Evolutionary conservation across 2,113 vertebrate genomes (phyloP).

Genomic region (Calyptomena viridis): DNA sequence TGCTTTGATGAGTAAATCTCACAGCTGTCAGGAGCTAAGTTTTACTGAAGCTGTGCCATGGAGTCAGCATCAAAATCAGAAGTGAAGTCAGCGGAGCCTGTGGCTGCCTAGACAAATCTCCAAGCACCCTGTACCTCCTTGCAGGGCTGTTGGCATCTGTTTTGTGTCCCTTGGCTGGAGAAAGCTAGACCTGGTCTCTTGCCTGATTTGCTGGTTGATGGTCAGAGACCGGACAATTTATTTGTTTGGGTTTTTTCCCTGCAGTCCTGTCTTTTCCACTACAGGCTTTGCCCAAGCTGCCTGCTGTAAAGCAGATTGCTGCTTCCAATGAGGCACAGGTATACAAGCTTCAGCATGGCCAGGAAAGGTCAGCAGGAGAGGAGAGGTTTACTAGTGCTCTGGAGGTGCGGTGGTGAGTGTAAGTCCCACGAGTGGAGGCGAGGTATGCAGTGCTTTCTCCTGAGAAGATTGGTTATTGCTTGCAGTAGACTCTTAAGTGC

Average conservation of each 20-base stretch:
- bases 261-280: not conserved
- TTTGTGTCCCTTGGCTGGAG: not conserved
- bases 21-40: not conserved
- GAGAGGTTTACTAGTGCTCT: not conserved
- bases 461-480: not conserved
- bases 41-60: not conserved
- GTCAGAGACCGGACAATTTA: not conserved
- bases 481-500: not conserved
- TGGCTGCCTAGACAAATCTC: not conserved
- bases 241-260: not conserved
- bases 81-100: not conserved
- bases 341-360: not conserved
- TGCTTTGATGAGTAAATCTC: not conserved
- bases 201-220: not conserved
- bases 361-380: not conserved
- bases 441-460: not conserved
- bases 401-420: fast-evolving
- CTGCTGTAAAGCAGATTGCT: not conserved
- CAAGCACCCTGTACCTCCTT: not conserved
- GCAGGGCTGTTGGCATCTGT: not conserved
- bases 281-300: not conserved
- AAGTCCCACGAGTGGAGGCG: fast-evolving
- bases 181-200: not conserved
- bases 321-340: not conserved
- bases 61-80: not conserved